A percentile compares a stretch with the other conserved stretches of the same genome.
Conservation (phyloP, 2,888 invertebrate species). For the Pantelozetes paolii region DNA sequence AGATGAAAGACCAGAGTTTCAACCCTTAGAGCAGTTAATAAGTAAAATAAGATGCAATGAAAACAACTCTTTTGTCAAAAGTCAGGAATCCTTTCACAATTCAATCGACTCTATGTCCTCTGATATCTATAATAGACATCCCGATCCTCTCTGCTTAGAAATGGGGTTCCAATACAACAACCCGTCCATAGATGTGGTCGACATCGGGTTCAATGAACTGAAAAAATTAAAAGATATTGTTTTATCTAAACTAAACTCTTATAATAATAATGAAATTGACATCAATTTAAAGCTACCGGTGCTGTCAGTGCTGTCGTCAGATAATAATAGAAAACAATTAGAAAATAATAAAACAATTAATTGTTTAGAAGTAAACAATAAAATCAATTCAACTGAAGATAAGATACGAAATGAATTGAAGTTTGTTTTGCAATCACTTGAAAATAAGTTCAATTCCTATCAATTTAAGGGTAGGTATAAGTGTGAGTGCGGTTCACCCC, state of each 20-base stretch:
- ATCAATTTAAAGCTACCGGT: neutral
- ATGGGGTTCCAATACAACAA: neutral
- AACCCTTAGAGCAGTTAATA: neutral
- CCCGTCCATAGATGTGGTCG: neutral
- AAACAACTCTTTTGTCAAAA: neutral
- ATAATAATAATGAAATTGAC: neutral
- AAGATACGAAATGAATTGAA: neutral
- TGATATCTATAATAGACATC: neutral
- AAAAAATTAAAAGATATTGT: slow-evolving; percentile 13
- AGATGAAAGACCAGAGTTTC: neutral
- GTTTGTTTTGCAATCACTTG: neutral
- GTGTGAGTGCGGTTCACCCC: slow-evolving; percentile 23
- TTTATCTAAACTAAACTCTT: neutral
- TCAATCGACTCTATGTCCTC: neutral
- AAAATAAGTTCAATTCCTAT: neutral
- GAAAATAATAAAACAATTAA: neutral
- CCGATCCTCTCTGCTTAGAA: neutral
- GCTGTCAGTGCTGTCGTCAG: neutral
- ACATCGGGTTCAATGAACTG: slow-evolving; percentile 14
- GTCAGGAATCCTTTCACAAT: neutral
- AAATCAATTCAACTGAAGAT: slow-evolving; percentile 1
- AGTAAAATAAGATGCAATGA: neutral
- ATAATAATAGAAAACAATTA: neutral
- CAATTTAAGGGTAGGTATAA: neutral
- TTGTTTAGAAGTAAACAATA: neutral